Percentiles rank a stretch among this genome's conserved stretches.
Evolutionary conservation across 2,113 vertebrate genomes (phyloP).

Genomic region (Myxocyprinus asiaticus): DNA sequence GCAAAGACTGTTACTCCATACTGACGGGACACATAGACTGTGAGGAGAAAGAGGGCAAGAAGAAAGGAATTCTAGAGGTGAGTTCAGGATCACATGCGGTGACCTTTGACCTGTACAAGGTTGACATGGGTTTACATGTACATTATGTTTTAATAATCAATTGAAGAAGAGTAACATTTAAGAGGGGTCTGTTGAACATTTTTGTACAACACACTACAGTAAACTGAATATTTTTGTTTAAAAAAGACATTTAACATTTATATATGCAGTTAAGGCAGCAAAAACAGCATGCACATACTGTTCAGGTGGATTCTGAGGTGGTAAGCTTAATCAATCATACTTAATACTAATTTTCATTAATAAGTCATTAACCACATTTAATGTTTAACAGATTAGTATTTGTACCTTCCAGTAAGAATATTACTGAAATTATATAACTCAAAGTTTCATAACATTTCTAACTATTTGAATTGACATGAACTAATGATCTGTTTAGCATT

Average conservation of each 20-base stretch:
- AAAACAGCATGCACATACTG: conserved; percentile 9
- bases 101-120: too few species aligned
- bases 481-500: conserved; percentile 25
- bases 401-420: too few species aligned
- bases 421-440: neutral
- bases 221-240: neutral
- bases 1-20: conserved; percentile 87
- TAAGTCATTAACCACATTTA: conserved; percentile 21
- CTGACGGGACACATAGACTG: conserved; percentile 82
- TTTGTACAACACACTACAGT: conserved; percentile 1
- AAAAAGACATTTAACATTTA: conserved; percentile 14
- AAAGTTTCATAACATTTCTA: neutral
- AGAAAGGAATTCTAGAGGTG: conserved; percentile 93
- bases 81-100: conserved; percentile 20
- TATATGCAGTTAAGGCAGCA: conserved; percentile 40
- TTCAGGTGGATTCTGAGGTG: neutral
- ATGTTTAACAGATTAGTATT: conserved; percentile 14
- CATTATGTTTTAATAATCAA: neutral
- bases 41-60: conserved; percentile 82
- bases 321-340: conserved; percentile 28
- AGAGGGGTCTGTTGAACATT: neutral
- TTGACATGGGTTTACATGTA: too few species aligned
- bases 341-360: neutral
- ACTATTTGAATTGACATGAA: neutral
- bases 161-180: neutral